Conservation (phyloP, 92 coral and sea anemone species). For the Scolanthus callimorphus region DNA sequence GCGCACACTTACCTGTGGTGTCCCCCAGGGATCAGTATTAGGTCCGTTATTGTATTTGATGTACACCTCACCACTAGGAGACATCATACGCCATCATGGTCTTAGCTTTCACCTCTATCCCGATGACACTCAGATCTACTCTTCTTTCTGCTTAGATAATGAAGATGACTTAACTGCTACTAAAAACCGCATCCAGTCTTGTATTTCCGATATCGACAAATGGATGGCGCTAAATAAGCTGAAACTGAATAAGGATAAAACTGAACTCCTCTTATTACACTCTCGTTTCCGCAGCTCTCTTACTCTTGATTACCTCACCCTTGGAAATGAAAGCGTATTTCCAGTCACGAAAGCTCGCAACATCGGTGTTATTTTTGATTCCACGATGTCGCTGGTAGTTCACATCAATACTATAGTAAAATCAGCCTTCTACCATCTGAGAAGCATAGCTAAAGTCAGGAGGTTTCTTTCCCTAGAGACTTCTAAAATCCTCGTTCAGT, state of each 20-base stretch:
- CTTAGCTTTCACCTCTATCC: constrained; percentile 7
- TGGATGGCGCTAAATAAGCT: constrained; percentile 6
- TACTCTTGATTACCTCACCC: constrained; percentile 1
- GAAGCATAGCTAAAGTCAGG: not conserved
- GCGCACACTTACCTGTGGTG: too few relatives aligned
- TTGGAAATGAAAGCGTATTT: not conserved
- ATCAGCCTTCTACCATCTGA: constrained; percentile 15
- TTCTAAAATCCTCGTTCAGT: constrained; percentile 7
- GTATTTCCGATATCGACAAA: constrained; percentile 7
- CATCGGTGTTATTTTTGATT: too few relatives aligned
- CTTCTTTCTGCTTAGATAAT: not conserved
- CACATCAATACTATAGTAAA: too few relatives aligned
- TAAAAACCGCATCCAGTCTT: not conserved
- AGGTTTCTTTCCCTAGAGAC: constrained; percentile 5
- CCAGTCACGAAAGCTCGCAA: too few relatives aligned
- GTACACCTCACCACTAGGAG: constrained; percentile 5
- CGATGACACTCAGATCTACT: constrained; percentile 2
- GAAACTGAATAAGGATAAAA: constrained; percentile 4
- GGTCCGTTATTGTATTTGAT: constrained; percentile 4
- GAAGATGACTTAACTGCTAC: not conserved
- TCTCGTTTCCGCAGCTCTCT: not conserved
- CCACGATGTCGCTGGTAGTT: constrained; percentile 6
- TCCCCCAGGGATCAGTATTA: constrained; percentile 7
- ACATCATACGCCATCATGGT: constrained; percentile 3
- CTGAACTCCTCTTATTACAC: not conserved